A percentile compares a stretch with the other conserved stretches of the same genome.
These are phyloP conservation scores for Alviniconcha strummeri DNA, from an alignment of 2,888 invertebrate species.

Conservation along the genomic window DNA sequence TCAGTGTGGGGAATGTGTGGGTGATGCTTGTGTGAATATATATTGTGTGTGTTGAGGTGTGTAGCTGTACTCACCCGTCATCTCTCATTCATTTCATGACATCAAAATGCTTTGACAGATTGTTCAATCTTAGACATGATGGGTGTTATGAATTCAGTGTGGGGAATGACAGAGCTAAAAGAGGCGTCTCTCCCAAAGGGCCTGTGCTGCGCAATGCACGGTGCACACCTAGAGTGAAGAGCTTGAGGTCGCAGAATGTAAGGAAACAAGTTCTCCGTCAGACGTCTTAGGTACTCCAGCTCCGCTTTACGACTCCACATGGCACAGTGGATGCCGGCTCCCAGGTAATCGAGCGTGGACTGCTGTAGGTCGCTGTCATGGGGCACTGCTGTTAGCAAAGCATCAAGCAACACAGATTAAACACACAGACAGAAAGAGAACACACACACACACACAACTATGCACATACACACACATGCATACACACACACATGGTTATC, in stretches of 20 bases:
- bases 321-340: constrained; percentile 71
- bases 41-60: too few species aligned
- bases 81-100: too few species aligned
- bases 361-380: constrained; percentile 64
- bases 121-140: too few species aligned
- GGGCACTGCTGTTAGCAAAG: constrained; percentile 7
- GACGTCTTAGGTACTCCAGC: constrained; percentile 70
- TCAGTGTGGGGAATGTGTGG: too few species aligned
- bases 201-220: background rate
- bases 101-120: too few species aligned
- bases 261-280: constrained; percentile 71
- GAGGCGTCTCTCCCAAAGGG: too few species aligned
- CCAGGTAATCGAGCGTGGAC: constrained; percentile 67
- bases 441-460: background rate
- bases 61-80: too few species aligned
- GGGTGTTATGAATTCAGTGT: too few species aligned
- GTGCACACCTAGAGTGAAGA: constrained; percentile 67
- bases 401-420: background rate
- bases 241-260: constrained; percentile 72
- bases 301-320: constrained; percentile 70
- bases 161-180: too few species aligned
- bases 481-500: background rate
- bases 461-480: background rate
- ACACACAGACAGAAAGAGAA: background rate
- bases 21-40: too few species aligned